Conservation (phyloP, 2,113 vertebrate species). For the Carlito syrichta region DNA sequence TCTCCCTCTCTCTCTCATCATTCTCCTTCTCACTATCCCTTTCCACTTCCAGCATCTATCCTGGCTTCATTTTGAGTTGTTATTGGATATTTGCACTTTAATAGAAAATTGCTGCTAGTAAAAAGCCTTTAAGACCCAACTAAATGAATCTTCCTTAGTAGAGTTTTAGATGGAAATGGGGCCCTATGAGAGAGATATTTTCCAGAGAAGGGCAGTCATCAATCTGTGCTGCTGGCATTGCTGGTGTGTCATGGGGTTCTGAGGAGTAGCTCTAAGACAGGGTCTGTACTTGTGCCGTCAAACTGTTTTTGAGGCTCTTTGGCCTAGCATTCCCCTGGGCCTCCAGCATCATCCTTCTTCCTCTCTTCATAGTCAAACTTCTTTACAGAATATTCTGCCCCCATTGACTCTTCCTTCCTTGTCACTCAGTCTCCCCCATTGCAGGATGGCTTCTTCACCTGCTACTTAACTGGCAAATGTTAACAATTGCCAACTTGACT, state of each 20-base stretch:
- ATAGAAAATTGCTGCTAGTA: constrained; percentile 37
- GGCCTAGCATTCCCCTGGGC: not conserved
- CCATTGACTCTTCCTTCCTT: not conserved
- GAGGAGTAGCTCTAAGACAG: not conserved
- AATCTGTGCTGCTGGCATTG: not conserved
- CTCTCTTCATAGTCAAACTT: not conserved
- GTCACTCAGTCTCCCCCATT: not conserved
- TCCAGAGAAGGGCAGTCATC: not conserved
- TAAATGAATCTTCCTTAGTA: not conserved
- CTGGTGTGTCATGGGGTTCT: not conserved
- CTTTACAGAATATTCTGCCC: not conserved
- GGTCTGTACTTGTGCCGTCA: not conserved
- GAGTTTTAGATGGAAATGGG: constrained; percentile 34
- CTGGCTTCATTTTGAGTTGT: constrained; percentile 35
- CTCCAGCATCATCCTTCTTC: not conserved
- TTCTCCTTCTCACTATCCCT: not conserved
- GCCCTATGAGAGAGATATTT: not conserved
- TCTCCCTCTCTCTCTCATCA: too few species aligned
- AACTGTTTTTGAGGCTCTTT: not conserved
- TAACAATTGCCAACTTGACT: not conserved
- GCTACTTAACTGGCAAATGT: not conserved
- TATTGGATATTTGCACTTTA: constrained; percentile 57
- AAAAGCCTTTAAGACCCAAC: constrained; percentile 44
- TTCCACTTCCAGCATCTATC: not conserved
- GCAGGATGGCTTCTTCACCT: not conserved